These are phyloP conservation scores for Carassius gibelio DNA, from an alignment of 2,113 vertebrate genomes.

Conservation along the genomic window DNA sequence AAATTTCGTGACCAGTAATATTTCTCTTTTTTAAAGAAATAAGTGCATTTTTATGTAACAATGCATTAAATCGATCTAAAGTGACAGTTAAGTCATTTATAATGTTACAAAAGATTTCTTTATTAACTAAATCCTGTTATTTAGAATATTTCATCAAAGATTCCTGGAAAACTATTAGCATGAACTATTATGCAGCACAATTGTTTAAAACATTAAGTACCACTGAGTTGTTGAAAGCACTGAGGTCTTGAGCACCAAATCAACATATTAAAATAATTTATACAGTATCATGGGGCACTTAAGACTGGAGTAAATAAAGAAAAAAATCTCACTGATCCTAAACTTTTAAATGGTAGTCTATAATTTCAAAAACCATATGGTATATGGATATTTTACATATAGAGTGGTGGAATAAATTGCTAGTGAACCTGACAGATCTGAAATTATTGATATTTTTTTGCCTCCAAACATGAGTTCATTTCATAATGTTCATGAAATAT, in stretches of 20 bases:
- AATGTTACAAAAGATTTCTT: neutral
- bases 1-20: too few species aligned
- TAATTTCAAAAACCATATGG: neutral
- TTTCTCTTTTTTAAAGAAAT: neutral
- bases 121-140: neutral
- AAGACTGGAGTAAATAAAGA: neutral
- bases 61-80: neutral
- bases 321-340: too few species aligned
- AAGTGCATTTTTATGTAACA: neutral
- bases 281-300: neutral
- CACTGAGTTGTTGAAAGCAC: too few species aligned
- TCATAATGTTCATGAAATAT: too few species aligned
- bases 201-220: neutral
- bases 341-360: neutral
- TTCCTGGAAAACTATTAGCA: neutral
- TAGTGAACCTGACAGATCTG: too few species aligned
- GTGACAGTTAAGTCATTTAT: neutral
- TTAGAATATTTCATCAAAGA: neutral
- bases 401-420: neutral
- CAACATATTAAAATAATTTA: neutral
- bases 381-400: neutral
- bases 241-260: neutral
- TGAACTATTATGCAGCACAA: neutral
- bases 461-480: too few species aligned
- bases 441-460: too few species aligned